A percentile compares a stretch with the other conserved stretches of the same genome.
Conservation (phyloP, 2,888 invertebrate species). For the Hololepta plana region DNA sequence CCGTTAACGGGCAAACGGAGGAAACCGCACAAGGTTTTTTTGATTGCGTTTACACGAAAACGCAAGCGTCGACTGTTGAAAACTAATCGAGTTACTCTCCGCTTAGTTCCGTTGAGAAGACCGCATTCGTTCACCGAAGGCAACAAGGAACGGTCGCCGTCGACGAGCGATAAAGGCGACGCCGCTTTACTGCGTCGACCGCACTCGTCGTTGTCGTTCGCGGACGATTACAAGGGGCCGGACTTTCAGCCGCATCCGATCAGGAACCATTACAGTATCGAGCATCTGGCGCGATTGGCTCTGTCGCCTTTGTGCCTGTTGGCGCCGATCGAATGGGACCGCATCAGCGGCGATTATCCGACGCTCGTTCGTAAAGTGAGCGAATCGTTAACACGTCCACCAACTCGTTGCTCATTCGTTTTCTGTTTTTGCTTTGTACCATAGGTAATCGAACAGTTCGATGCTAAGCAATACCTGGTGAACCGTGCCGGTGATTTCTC, state of each 20-base stretch:
- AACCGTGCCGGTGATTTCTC: slow-evolving; percentile 20
- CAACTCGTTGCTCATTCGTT: slow-evolving; percentile 2
- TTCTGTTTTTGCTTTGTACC: no score
- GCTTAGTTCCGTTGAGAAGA: slow-evolving; percentile 18
- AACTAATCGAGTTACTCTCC: slow-evolving; percentile 4
- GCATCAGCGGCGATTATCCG: slow-evolving; percentile 32
- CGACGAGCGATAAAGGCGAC: slow-evolving; percentile 9
- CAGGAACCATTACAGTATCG: slow-evolving; percentile 21
- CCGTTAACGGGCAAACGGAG: slow-evolving; percentile 14
- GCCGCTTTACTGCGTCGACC: slow-evolving; percentile 3
- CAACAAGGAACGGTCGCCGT: slow-evolving; percentile 16
- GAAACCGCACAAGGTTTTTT: slow-evolving; percentile 6
- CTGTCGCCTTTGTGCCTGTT: slow-evolving; percentile 33
- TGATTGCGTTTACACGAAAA: not conserved
- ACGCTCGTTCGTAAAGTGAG: slow-evolving; percentile 32
- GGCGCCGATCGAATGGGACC: slow-evolving; percentile 33
- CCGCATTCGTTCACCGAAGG: slow-evolving; percentile 22
- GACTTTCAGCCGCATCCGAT: slow-evolving; percentile 5
- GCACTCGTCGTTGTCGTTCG: not conserved
- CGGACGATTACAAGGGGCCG: slow-evolving; percentile 1
- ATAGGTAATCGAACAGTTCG: slow-evolving; percentile 25
- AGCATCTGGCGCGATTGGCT: slow-evolving; percentile 33
- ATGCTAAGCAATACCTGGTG: slow-evolving; percentile 24
- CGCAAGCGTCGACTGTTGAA: not conserved
- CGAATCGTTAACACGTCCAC: slow-evolving; percentile 3